Base-by-base conservation (phyloP, 2,888 invertebrate species). In the Lutraria lutraria region DNA sequence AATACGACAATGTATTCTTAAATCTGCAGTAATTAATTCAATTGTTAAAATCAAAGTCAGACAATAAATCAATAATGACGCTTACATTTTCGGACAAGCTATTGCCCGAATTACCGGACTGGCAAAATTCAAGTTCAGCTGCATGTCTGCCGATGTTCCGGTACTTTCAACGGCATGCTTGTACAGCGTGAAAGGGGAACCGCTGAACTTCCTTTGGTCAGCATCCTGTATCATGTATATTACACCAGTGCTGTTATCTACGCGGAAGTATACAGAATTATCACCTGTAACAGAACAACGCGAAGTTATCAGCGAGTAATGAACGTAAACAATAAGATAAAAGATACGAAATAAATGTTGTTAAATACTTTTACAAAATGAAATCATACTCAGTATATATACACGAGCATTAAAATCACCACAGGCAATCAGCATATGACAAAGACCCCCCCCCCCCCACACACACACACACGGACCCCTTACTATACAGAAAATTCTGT, bases 31-130 rank as follows among this genome's bases (percentile, higher is more conserved):
- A 21, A 56, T 12, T 21, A 21, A 56, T 15, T 19, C 15, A 1
- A 15, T 56, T 56, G 12, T 19, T 1, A 56, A 13, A 15, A 56
- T 56, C 21, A 6, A 13, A 21, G 12, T 56, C 2, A 15, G 56
- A 56, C 56, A 56, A 56, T 56, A 56, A 15, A 56, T 6, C 21
- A 15, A 19, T 21, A 21, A 19, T 19, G 54, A 6, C 34, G 53
- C 76, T 79, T 84, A 84, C 84, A 84, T 76, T 76, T 84, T 84
- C 25, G 84, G 84, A 76, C 84, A 84, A 13, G 84, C 10, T 52
- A 25, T 21, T 6, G 54, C 56, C 10, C n/a, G 31, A n/a, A 84
- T 79, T 4, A 31, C 53, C 13, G 76, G 53, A 29, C 31, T 84
- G 19, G 31, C 53, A 0, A 84, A 15, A 15, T 43, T 76, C 34